Conservation (phyloP, 2,888 invertebrate genomes). For the Penaeus monodon region DNA sequence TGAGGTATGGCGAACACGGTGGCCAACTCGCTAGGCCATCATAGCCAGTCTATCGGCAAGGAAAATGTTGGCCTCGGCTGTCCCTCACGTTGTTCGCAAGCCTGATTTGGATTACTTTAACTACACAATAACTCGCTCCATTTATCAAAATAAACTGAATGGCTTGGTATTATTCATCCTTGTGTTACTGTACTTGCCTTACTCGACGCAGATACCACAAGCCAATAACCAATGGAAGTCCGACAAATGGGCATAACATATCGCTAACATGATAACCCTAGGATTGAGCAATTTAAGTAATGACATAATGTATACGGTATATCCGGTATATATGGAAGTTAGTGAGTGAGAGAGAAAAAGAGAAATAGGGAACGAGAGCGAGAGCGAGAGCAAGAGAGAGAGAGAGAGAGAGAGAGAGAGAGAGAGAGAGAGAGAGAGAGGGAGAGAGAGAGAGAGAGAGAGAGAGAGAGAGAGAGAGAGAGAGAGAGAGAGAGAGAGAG, state of each 20-base stretch:
- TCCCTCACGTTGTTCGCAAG: background rate
- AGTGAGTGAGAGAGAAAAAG: no score
- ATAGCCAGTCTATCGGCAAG: background rate
- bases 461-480: no score
- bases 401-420: no score
- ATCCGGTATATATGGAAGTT: no score
- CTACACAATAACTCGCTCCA: background rate
- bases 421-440: no score
- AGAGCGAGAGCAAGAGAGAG: no score
- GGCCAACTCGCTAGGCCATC: slow-evolving; percentile 1
- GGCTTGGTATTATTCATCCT: slow-evolving; percentile 2
- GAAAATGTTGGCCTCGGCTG: background rate
- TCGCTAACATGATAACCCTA: background rate
- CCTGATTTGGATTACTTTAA: no score
- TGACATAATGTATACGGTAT: no score
- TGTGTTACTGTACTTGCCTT: slow-evolving; percentile 4
- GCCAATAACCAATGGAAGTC: background rate
- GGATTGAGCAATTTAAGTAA: no score
- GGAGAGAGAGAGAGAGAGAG: no score
- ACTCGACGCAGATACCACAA: background rate
- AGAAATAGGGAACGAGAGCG: no score
- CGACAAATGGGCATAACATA: background rate
- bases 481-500: no score
- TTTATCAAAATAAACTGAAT: background rate
- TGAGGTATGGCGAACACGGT: background rate